A percentile compares a stretch with the other conserved stretches of the same genome.
phyloP scores from a whole-genome alignment of 2,888 invertebrate species.

The Hololepta plana region DNA sequence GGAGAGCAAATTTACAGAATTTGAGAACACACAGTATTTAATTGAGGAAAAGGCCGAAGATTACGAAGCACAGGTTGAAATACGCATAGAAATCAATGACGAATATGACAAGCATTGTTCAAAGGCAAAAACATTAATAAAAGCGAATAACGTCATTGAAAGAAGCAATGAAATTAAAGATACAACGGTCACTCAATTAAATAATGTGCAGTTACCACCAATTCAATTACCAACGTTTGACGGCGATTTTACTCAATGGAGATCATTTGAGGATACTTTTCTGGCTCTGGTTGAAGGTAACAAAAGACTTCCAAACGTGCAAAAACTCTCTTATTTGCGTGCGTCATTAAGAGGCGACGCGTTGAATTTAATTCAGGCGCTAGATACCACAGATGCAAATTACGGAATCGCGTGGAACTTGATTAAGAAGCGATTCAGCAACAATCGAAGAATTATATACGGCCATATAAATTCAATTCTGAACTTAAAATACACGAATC shows the following conservation, averaged over 20 bases:
- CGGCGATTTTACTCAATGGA: conserved; percentile 9
- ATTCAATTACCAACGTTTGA: conserved; percentile 10
- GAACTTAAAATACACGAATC: too few species aligned
- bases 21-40: too few species aligned
- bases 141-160: not conserved
- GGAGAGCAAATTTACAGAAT: too few species aligned
- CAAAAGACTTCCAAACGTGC: conserved; percentile 7
- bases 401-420: too few species aligned
- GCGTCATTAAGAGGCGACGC: too few species aligned
- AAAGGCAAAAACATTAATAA: too few species aligned
- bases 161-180: not conserved
- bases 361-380: conserved; percentile 3
- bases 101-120: too few species aligned
- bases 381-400: conserved; percentile 7
- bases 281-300: conserved; percentile 10
- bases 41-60: too few species aligned
- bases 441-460: conserved; percentile 6
- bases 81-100: too few species aligned
- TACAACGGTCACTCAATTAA: not conserved
- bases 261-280: conserved; percentile 10
- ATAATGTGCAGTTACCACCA: conserved; percentile 5
- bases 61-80: too few species aligned
- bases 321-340: too few species aligned
- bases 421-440: conserved; percentile 5
- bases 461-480: conserved; percentile 4